These are phyloP conservation scores for Gastrophysa polygoni DNA, from an alignment of 2,888 invertebrate species.

Conservation along the genomic window DNA sequence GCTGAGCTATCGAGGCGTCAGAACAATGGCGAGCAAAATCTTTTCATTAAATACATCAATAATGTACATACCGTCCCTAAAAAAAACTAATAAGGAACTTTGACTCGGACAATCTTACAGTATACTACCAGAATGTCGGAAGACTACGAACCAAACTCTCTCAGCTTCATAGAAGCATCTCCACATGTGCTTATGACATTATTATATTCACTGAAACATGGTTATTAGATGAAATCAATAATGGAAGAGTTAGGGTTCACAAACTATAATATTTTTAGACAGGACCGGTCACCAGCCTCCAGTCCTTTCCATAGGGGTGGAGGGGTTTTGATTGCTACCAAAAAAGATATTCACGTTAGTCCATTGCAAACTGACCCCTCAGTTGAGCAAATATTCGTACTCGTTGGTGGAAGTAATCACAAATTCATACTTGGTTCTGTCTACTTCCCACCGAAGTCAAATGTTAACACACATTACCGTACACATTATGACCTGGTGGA, in stretches of 20 bases:
- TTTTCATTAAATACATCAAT: background rate
- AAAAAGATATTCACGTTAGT: too few species aligned
- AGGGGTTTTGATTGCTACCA: background rate
- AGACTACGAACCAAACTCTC: too few species aligned
- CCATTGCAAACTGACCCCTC: too few species aligned
- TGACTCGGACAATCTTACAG: background rate
- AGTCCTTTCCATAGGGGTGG: slow-evolving; percentile 1
- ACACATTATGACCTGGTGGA: too few species aligned
- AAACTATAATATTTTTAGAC: slow-evolving; percentile 1
- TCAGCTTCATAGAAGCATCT: background rate
- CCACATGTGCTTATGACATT: background rate
- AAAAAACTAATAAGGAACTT: slow-evolving; percentile 8
- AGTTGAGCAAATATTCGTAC: too few species aligned
- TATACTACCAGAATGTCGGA: slow-evolving; percentile 5
- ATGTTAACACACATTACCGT: too few species aligned
- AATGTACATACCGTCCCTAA: background rate
- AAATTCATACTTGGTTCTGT: too few species aligned
- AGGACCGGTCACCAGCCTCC: slow-evolving; percentile 1
- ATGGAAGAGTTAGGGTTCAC: background rate
- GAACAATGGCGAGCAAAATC: slow-evolving; percentile 4
- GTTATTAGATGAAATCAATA: too few species aligned
- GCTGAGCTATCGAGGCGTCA: background rate
- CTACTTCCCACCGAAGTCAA: too few species aligned
- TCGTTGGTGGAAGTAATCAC: too few species aligned
- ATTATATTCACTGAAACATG: too few species aligned